A percentile compares a stretch with the other conserved stretches of the same genome.
Evolutionary conservation across 2,888 invertebrate species (phyloP).

Genomic region (Drosophila seclusa): DNA sequence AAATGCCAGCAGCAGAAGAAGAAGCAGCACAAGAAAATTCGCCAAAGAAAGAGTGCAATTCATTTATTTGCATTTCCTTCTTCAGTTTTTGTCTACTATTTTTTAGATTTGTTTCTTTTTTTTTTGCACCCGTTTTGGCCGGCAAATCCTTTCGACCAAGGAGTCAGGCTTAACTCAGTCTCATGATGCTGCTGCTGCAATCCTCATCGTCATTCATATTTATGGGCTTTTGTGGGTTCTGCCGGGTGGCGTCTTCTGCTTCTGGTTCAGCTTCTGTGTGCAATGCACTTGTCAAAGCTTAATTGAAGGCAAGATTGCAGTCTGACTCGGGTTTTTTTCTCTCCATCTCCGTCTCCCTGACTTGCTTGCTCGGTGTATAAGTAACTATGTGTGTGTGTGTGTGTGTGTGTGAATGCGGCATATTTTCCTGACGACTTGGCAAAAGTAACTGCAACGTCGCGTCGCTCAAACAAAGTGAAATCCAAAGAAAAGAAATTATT

Average conservation of each 20-base stretch:
- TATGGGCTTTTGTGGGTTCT: constrained; percentile 70
- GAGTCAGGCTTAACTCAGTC: constrained; percentile 28
- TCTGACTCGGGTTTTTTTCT: constrained; percentile 53
- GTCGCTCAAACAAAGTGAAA: constrained; percentile 71
- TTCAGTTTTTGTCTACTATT: constrained; percentile 43
- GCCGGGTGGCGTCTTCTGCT: constrained; percentile 45
- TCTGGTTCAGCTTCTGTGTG: constrained; percentile 60
- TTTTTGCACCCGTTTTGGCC: constrained; percentile 41
- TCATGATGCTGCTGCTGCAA: constrained; percentile 16
- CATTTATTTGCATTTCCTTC: constrained; percentile 80
- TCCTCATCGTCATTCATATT: constrained; percentile 70
- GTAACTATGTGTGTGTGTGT: constrained; percentile 21
- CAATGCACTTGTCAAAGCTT: constrained; percentile 84
- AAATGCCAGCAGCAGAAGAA: constrained; percentile 40
- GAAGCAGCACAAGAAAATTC: constrained; percentile 66
- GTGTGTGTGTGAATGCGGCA: constrained; percentile 67
- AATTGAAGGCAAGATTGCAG: constrained; percentile 83
- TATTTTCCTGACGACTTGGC: constrained; percentile 82
- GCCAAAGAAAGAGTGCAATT: constrained; percentile 81
- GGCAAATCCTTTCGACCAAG: constrained; percentile 63
- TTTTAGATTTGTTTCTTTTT: constrained; percentile 5
- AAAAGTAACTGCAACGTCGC: constrained; percentile 68
- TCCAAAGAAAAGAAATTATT: constrained; percentile 78
- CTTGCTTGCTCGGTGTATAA: not conserved
- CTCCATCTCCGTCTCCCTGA: constrained; percentile 7